Evolutionary conservation across 2,113 vertebrate genomes (phyloP), one percentile per base, ranked within the genome.

Genomic region (Takifugu flavidus): DNA sequence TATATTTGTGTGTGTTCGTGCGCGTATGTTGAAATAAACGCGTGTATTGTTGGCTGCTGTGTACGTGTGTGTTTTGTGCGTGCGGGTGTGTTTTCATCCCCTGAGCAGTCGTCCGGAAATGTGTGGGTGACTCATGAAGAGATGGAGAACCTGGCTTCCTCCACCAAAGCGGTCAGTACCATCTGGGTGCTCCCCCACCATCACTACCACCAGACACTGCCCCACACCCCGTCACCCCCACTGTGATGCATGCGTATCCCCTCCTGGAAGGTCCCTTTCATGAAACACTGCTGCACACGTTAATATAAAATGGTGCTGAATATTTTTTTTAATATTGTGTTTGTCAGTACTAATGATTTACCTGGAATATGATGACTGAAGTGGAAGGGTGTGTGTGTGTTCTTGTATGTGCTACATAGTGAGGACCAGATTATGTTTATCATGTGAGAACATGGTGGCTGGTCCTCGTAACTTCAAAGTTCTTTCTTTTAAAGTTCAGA

Each of bases 61-160:
- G 31, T 73, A 49, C 60, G 45, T 63, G 28, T 67, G 34, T 67
- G 67, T 69, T 86, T 4, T 53, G 28, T 53, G 27, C 13, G 28
- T 34, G 12, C 15, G 52, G 59, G 69, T 70, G 52, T 87, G 54
- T 86, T 80, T 77, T 65, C 53, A 79, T 79, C 83, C 69, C 87
- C 75, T 74, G 62, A 82, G 29, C 91, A 98, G 96, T 98, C 96
- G 81, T 98, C 96, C 53, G 96, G 96, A 89, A 98, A 98, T 13
- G 96, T 98, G 90, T 98, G 96, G 96, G 92, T 98, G 87, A 98
- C 96, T 80, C 96, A 98, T 0, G 96, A 98, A 86, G 96, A 98
- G 91, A 98, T 98, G 96, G 96, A 98, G 90, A 96, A 94, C 86
- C 88, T 98, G 92, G 91, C 95, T 49, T 91, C 95, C 42, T 94